Percentiles rank a stretch among this genome's conserved stretches.
These are phyloP conservation scores for Norana najaformis DNA, from an alignment of 2,888 invertebrate species.

Conservation along the genomic window DNA sequence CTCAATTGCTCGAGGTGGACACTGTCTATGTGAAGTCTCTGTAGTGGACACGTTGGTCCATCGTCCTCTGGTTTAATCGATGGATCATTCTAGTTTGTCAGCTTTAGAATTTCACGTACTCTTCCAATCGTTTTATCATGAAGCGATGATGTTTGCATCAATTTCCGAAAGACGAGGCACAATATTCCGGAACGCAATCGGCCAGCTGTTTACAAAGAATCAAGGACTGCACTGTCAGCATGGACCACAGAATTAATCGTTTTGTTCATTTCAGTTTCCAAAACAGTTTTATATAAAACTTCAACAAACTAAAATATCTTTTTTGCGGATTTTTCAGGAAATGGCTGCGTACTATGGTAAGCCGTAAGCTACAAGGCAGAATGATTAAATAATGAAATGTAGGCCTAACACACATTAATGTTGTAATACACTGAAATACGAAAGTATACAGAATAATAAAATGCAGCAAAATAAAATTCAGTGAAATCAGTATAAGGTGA, in stretches of 20 bases:
- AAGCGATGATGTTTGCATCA: conserved; percentile 28
- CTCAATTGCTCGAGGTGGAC: too few relatives aligned
- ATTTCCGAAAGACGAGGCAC: conserved; percentile 33
- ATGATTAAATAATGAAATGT: too few relatives aligned
- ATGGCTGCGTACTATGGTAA: neutral
- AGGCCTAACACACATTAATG: too few relatives aligned
- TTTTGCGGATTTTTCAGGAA: neutral
- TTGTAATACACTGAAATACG: too few relatives aligned
- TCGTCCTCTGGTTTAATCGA: neutral
- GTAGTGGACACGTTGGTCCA: too few relatives aligned
- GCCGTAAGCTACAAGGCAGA: too few relatives aligned
- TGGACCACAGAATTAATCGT: neutral
- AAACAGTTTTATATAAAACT: neutral
- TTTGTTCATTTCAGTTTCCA: neutral
- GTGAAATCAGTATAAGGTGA: too few relatives aligned
- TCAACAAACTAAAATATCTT: neutral
- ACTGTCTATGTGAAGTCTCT: too few relatives aligned
- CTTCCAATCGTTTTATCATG: conserved; percentile 37
- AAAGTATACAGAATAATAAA: too few relatives aligned
- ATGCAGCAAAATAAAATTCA: too few relatives aligned
- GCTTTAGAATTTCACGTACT: conserved; percentile 21
- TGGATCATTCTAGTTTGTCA: neutral
- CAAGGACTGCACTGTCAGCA: neutral
- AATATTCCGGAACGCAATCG: conserved; percentile 35
- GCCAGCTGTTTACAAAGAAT: conserved; percentile 27